A percentile compares a stretch with the other conserved stretches of the same genome.
phyloP scores from a whole-genome alignment of 2,113 vertebrate species.

The Cyprinodon variegatus region DNA sequence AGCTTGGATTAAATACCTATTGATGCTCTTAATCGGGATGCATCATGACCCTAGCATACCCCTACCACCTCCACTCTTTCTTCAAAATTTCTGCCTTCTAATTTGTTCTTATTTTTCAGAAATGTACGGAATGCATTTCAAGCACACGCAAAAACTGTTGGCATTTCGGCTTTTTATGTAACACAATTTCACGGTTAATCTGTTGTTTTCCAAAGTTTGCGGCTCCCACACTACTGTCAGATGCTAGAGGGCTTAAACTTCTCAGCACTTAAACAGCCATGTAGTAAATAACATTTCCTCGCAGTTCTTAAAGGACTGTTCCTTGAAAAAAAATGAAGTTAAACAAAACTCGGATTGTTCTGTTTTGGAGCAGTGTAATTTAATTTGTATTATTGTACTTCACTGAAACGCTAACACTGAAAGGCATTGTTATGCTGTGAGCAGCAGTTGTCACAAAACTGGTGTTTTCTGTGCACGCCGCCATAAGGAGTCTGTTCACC shows the following conservation, averaged over 20 bases:
- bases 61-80: not conserved
- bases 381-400: slow-evolving; percentile 10
- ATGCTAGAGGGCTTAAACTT: slow-evolving; percentile 1
- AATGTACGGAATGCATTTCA: not conserved
- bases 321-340: not conserved
- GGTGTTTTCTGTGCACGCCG: not conserved
- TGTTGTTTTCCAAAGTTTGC: not conserved
- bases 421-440: not conserved
- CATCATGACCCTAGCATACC: no score
- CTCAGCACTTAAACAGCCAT: not conserved
- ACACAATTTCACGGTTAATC: slow-evolving; percentile 10
- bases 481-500: not conserved
- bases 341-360: not conserved
- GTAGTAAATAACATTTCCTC: slow-evolving; percentile 1
- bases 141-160: not conserved
- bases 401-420: slow-evolving; percentile 3
- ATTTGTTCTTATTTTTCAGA: not conserved
- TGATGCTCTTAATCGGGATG: no score
- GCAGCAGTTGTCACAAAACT: not conserved
- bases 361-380: slow-evolving; percentile 10
- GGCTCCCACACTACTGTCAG: not conserved
- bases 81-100: not conserved
- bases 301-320: not conserved
- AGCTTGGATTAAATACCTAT: no score
- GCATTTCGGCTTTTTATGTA: not conserved